Conservation (phyloP, 1,140 invertebrate species). For the Drosophila kanapiae region DNA sequence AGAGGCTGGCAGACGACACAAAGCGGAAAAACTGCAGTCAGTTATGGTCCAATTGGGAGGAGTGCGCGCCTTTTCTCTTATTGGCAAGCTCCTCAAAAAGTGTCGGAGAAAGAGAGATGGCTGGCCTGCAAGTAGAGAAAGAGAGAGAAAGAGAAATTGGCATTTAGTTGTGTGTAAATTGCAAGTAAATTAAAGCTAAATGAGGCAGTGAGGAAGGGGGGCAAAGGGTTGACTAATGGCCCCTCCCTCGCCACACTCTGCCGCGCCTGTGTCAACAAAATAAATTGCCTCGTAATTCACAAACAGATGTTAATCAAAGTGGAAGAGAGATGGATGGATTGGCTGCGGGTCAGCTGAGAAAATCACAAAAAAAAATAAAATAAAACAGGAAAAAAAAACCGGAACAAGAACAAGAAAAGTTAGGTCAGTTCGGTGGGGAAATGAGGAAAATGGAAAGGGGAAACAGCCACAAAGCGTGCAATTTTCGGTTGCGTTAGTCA, state of each 20-base stretch:
- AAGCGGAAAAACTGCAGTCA: constrained; percentile 18
- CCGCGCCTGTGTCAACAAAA: constrained; percentile 31
- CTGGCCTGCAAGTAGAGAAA: constrained; percentile 23
- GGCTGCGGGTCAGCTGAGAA: constrained; percentile 31
- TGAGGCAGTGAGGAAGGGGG: constrained; percentile 2
- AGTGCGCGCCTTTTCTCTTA: constrained; percentile 25
- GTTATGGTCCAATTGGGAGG: constrained; percentile 19
- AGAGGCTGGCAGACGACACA: background rate
- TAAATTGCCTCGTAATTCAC: constrained; percentile 48
- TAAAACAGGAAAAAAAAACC: background rate
- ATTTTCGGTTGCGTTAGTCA: constrained; percentile 37
- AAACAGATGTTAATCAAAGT: constrained; percentile 56
- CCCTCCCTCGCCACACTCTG: background rate
- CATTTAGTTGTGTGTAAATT: constrained; percentile 40
- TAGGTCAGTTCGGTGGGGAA: constrained; percentile 16
- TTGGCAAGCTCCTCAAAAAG: constrained; percentile 41
- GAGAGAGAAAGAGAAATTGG: constrained; percentile 24
- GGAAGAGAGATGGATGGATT: constrained; percentile 10
- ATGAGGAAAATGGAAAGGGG: background rate
- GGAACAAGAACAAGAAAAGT: constrained; percentile 3
- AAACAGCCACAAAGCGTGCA: background rate
- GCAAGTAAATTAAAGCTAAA: constrained; percentile 33
- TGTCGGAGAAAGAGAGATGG: constrained; percentile 25
- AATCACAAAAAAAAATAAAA: constrained; percentile 6
- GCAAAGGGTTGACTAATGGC: constrained; percentile 17